Base-by-base conservation (phyloP, 2,797 vertebrate species). In the Myotis daubentonii region DNA sequence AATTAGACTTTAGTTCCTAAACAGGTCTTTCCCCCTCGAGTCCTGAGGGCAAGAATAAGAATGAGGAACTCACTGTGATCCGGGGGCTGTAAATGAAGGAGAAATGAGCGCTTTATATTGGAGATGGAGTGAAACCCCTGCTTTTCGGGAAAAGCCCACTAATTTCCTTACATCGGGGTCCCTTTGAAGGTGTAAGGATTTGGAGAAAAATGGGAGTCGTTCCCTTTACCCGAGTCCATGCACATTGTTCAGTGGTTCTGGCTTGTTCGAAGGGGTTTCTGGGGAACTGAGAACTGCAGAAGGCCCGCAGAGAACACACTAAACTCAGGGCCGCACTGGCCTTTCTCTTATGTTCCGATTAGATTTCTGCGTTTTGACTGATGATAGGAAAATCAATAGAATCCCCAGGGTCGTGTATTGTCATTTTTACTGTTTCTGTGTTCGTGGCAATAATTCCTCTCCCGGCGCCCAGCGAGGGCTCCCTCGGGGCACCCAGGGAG, bases 331-430 rank as follows among this genome's bases (percentile, higher is more conserved):
- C 12, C n/a, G 75, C 55, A 28, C 6, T 76, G 74, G 25, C 74
- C 28, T 94, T 53, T 30, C 76, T 72, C 12, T 19, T 49, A 41
- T 6, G 65, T 62, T n/a, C 44, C 74, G n/a, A 25, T 47, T 38
- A 36, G 55, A 8, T 86, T 82, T 95, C 68, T 78, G 23, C 87
- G 57, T 82, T 95, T 65, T 47, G 30, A 89, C 44, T 93, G 85
- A 87, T 71, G 87, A 79, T 55, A 68, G 22, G 25, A 53, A 88
- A 86, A 38, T 95, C 22, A 53, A 13, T 11, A 78, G 41, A 87
- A 41, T 79, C 74, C 12, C 62, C 7, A 17, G 49, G 33, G n/a
- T 6, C 1, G 25, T 25, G 0, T 33, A 92, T 92, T 96, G 25
- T 79, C 71, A 4, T 19, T 17, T 44, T 92, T 86, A 25, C 51